Percentiles rank a stretch among this genome's conserved stretches.
Evolutionary conservation across 2,113 vertebrate genomes (phyloP).

Genomic region (Calypte anna): DNA sequence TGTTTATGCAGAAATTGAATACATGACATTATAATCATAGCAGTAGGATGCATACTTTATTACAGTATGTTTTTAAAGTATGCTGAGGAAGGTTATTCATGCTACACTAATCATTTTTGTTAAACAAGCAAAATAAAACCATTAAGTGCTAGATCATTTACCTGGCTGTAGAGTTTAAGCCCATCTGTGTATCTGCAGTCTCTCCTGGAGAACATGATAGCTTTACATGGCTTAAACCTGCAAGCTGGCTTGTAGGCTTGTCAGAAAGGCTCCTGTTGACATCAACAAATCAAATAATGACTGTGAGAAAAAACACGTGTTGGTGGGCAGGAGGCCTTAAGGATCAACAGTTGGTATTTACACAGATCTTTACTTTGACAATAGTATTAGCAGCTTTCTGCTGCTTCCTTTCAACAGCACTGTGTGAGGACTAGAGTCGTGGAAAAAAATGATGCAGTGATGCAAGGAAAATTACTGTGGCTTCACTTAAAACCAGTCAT

Average conservation of each 20-base stretch:
- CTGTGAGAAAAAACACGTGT: neutral
- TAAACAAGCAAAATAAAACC: slow-evolving; percentile 59
- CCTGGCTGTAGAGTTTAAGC: neutral
- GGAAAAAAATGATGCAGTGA: neutral
- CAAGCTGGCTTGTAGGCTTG: neutral
- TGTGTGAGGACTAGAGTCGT: neutral
- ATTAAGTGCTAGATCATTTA: slow-evolving; percentile 13
- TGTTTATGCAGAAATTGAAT: slow-evolving; percentile 15
- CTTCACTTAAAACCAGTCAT: neutral
- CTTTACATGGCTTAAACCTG: neutral
- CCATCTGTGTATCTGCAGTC: neutral
- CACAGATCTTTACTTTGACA: slow-evolving; percentile 27
- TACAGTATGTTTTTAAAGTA: slow-evolving; percentile 4
- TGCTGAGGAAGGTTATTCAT: slow-evolving; percentile 19
- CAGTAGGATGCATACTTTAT: slow-evolving; percentile 35
- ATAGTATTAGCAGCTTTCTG: neutral
- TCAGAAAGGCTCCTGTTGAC: neutral
- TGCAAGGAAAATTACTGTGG: neutral
- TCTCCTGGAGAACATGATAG: neutral
- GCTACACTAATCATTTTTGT: neutral
- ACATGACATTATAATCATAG: slow-evolving; percentile 51
- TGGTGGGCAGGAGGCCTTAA: neutral
- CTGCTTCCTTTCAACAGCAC: neutral
- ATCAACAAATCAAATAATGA: neutral
- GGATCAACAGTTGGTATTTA: neutral